Evolutionary conservation across 2,113 vertebrate species (phyloP).

Genomic region (Dasyornis broadbenti): DNA sequence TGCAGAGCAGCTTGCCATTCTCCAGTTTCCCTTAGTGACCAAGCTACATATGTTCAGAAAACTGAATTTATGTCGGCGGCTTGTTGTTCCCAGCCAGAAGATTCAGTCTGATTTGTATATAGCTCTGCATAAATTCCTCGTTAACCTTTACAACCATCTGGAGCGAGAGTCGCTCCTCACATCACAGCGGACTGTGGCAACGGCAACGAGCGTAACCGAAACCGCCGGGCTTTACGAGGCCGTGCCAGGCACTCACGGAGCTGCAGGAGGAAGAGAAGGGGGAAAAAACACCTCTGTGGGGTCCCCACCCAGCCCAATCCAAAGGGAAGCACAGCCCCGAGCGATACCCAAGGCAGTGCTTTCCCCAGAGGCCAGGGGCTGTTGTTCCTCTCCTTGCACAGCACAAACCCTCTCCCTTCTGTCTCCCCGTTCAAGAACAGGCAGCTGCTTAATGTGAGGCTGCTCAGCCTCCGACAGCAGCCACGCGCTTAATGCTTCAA

Average conservation of each 20-base stretch:
- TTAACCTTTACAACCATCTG: slow-evolving; percentile 64
- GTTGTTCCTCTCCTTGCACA: background rate
- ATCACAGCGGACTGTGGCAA: background rate
- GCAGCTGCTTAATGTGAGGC: slow-evolving; percentile 60
- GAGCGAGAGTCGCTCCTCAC: slow-evolving; percentile 35
- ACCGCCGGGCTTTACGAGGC: background rate
- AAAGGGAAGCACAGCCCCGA: background rate
- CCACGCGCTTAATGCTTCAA: slow-evolving; percentile 74
- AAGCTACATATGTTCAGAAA: slow-evolving; percentile 62
- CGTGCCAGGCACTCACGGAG: background rate
- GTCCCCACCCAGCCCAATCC: background rate
- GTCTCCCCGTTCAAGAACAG: slow-evolving; percentile 36
- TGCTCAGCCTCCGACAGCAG: slow-evolving; percentile 69
- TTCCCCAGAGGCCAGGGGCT: background rate
- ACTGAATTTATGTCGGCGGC: slow-evolving; percentile 60
- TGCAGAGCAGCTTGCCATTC: slow-evolving; percentile 50
- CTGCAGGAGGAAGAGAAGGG: background rate
- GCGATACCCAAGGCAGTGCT: background rate
- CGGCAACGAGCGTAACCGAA: background rate
- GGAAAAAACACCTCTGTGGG: background rate
- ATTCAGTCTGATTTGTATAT: slow-evolving; percentile 54
- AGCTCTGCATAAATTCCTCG: slow-evolving; percentile 54
- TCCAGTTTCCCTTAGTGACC: slow-evolving; percentile 51
- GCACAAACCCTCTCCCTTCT: slow-evolving; percentile 37
- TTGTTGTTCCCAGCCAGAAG: slow-evolving; percentile 45